Conservation (phyloP, 2,113 vertebrate genomes). For the Syngnathus scovelli region DNA sequence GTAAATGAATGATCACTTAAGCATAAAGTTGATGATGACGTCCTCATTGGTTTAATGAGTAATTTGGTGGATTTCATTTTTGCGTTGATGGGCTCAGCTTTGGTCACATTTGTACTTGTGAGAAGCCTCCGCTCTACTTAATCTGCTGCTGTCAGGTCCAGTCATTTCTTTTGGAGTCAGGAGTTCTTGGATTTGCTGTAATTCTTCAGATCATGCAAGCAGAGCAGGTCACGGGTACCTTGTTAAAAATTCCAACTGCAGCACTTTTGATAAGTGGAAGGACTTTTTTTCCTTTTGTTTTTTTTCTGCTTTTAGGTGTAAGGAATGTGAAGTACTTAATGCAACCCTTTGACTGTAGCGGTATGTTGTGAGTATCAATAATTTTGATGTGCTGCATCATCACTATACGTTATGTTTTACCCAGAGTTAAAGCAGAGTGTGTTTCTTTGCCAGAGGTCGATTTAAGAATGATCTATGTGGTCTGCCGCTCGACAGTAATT, state of each 20-base stretch:
- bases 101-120: background rate
- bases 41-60: background rate
- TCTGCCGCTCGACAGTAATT: constrained; percentile 1
- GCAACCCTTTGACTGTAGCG: background rate
- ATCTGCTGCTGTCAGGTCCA: constrained; percentile 5
- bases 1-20: too few species aligned
- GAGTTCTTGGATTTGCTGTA: constrained; percentile 21
- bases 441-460: background rate
- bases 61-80: background rate
- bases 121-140: background rate
- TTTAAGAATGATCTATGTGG: background rate
- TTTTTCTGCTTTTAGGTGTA: background rate
- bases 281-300: background rate
- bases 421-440: background rate
- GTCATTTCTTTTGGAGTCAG: constrained; percentile 20
- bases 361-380: background rate
- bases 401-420: background rate
- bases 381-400: constrained; percentile 4
- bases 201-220: constrained; percentile 46
- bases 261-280: constrained; percentile 32
- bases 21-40: background rate
- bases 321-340: background rate
- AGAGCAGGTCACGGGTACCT: constrained; percentile 30
- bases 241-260: constrained; percentile 41
- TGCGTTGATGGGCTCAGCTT: background rate